Evolutionary conservation across 2,113 vertebrate species (phyloP).

Genomic region (Oceanodroma tethys): DNA sequence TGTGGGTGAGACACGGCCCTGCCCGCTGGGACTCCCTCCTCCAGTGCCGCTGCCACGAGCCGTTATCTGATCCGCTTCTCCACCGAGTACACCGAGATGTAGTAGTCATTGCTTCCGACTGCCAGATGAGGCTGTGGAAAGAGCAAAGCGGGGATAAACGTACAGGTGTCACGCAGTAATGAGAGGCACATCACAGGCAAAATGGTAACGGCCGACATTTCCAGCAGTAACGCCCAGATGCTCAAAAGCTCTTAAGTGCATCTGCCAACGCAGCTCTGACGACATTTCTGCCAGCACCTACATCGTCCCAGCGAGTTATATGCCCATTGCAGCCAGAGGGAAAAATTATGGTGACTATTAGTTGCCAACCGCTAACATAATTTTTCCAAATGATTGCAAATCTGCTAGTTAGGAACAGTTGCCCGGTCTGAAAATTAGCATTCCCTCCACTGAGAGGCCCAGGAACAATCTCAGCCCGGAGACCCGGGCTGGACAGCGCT

Average conservation of each 20-base stretch:
- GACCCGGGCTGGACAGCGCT: background rate
- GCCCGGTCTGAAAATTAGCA: background rate
- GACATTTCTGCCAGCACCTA: background rate
- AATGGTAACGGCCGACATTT: background rate
- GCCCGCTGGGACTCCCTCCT: background rate
- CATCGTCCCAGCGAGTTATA: background rate
- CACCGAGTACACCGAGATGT: constrained; percentile 98
- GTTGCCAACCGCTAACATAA: background rate
- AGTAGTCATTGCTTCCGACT: constrained; percentile 98
- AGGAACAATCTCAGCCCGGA: background rate
- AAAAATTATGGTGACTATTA: background rate
- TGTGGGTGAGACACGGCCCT: background rate
- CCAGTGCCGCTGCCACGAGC: constrained; percentile 20
- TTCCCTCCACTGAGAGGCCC: background rate
- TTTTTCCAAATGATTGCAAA: background rate
- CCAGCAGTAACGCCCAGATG: background rate
- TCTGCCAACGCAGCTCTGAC: background rate
- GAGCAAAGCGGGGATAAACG: background rate
- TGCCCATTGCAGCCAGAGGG: background rate
- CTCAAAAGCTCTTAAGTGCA: background rate
- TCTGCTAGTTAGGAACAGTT: background rate
- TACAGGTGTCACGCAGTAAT: fast-evolving
- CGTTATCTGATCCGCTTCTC: constrained; percentile 97
- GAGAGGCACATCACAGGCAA: background rate
- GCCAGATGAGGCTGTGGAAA: constrained; percentile 89